Conservation (phyloP, 2,113 vertebrate species). For the Lepisosteus oculatus region DNA sequence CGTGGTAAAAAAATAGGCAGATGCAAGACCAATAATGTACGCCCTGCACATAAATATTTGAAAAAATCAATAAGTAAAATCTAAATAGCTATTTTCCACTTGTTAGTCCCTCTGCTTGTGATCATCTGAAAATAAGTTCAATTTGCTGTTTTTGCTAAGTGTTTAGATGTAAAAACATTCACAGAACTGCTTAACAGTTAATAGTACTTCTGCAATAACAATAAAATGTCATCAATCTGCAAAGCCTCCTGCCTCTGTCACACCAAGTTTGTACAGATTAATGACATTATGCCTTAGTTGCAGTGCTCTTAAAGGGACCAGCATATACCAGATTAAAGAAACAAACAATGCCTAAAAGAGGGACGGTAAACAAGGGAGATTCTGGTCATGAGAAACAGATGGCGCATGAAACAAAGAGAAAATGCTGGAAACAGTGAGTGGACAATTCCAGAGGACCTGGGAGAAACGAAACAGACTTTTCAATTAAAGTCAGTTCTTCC, state of each 20-base stretch:
- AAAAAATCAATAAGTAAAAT: constrained; percentile 51
- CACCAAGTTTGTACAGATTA: constrained; percentile 81
- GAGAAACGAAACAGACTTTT: constrained; percentile 52
- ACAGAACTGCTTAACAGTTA: constrained; percentile 71
- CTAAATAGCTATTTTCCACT: constrained; percentile 69
- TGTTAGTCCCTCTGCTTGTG: constrained; percentile 65
- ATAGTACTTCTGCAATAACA: constrained; percentile 78
- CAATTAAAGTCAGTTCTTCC: constrained; percentile 56
- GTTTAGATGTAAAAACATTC: constrained; percentile 39
- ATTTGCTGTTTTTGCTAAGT: constrained; percentile 56
- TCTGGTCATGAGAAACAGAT: constrained; percentile 7
- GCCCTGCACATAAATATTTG: neutral
- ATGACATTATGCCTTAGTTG: constrained; percentile 76
- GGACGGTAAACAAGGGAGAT: constrained; percentile 14
- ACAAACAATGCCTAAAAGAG: constrained; percentile 46
- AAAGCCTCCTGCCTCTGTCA: constrained; percentile 77
- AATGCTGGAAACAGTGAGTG: constrained; percentile 41
- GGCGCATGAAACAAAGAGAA: constrained; percentile 2
- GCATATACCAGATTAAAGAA: constrained; percentile 36
- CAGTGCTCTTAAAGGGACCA: constrained; percentile 73
- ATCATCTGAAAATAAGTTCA: constrained; percentile 64
- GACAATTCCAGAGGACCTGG: constrained; percentile 35
- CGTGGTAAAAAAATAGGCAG: no score
- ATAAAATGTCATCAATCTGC: constrained; percentile 83
- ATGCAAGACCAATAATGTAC: no score